Conservation (phyloP, 1,140 invertebrate species). For the Armadillidium nasatum region DNA sequence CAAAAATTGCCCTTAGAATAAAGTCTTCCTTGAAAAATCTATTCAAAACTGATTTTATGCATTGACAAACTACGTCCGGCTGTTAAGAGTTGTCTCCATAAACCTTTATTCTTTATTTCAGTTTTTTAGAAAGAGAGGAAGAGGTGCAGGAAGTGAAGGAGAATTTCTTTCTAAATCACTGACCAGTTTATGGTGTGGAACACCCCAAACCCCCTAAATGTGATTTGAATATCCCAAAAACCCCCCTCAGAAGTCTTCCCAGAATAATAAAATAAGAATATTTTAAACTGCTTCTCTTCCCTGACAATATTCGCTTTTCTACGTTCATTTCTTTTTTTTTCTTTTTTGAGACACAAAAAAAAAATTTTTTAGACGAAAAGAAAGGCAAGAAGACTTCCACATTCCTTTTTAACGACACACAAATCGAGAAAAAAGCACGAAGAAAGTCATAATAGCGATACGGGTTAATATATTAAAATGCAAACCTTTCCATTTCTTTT, state of each 20-base stretch:
- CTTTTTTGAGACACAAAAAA: background rate
- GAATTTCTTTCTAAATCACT: constrained; percentile 2
- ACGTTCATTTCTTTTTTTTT: background rate
- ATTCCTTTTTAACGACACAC: background rate
- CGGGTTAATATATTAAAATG: constrained; percentile 13
- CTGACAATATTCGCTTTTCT: too few relatives aligned
- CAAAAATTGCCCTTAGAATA: background rate
- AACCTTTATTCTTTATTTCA: background rate
- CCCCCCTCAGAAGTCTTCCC: too few relatives aligned
- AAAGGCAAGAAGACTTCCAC: too few relatives aligned
- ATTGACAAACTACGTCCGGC: background rate
- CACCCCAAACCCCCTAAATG: background rate
- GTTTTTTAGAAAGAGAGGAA: background rate
- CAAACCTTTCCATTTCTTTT: constrained; percentile 10
- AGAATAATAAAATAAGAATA: too few relatives aligned
- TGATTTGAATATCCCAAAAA: too few relatives aligned
- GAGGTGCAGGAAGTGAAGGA: background rate
- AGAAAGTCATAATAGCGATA: constrained; percentile 4
- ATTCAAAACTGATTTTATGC: background rate
- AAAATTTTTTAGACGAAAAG: too few relatives aligned
- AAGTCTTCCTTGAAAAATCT: background rate
- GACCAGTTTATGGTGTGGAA: constrained; percentile 3
- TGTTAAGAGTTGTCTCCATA: background rate
- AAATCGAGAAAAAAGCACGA: background rate
- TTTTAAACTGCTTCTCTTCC: too few relatives aligned